A percentile compares a stretch with the other conserved stretches of the same genome.
Conservation (phyloP, 2,113 vertebrate genomes). For the Turdus rufiventris region DNA sequence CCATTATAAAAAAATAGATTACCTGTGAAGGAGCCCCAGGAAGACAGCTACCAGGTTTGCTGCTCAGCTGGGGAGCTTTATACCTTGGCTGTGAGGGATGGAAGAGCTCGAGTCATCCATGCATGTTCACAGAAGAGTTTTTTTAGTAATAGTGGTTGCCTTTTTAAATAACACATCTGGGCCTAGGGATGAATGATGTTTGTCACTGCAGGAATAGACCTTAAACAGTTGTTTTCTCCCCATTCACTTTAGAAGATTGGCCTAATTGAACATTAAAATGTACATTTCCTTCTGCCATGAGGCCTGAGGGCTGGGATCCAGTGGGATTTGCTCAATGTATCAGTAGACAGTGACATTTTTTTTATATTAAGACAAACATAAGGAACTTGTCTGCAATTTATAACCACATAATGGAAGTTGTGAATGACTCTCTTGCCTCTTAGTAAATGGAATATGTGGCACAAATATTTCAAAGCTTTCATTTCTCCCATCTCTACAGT, state of each 20-base stretch:
- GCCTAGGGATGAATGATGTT: background rate
- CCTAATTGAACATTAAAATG: background rate
- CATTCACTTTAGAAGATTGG: background rate
- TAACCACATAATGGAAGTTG: slow-evolving; percentile 6
- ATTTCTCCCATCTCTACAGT: background rate
- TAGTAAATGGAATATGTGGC: slow-evolving; percentile 6
- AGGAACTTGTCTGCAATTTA: background rate
- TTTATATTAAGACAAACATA: slow-evolving; percentile 21
- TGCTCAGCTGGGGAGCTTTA: background rate
- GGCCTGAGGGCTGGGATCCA: background rate
- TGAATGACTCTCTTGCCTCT: background rate
- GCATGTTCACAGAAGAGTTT: background rate
- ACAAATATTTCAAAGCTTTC: background rate
- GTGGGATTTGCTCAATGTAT: background rate
- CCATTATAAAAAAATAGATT: slow-evolving; percentile 4
- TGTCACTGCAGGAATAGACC: background rate
- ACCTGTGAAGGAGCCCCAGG: slow-evolving; percentile 10
- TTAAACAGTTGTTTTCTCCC: background rate
- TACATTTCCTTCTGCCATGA: background rate
- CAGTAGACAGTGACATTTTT: background rate
- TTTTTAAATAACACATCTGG: background rate
- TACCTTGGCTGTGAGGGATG: background rate
- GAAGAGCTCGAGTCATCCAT: background rate
- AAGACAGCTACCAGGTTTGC: background rate
- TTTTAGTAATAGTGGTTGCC: background rate